Base-by-base conservation (phyloP, 2,797 vertebrate genomes). In the Percopsis omiscomaycus region DNA sequence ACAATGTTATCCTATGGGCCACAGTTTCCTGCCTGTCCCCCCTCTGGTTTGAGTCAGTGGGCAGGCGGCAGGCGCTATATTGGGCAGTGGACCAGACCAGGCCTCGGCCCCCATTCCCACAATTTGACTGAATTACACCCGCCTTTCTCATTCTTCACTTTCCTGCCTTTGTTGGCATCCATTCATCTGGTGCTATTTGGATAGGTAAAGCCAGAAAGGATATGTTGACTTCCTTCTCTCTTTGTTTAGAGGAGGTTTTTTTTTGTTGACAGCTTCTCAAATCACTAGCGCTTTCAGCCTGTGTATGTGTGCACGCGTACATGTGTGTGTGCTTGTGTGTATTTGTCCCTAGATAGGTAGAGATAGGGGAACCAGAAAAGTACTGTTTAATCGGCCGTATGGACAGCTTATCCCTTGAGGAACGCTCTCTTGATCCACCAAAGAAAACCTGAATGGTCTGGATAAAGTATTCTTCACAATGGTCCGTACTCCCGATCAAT, bases 1-100 rank as follows among this genome's bases (percentile, higher is more conserved):
- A 88, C 86, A 90, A 90, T 90, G 89, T 90, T 91, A 91, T 92
- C 90, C 89, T 90, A 88, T 88, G 80, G 86, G 64, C 81, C 86
- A 89, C 86, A 82, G 65, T 75, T 90, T 92, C 90, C 90, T 92
- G 88, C 57, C 82, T 69, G 77, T 83, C 69, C 81, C 55, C 27
- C 72, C 69, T 71, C 83, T 82, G 72, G 80, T 79, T 82, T 77
- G 77, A 87, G 75, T 81, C 80, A 80, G 88, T 84, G 89, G 85
- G 86, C 87, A 89, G 82, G 68, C 45, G 37, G 37, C 37, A 42
- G 6, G 37, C 77, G 74, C 88, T 92, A 89, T 88, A 88, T 87
- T 80, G 78, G 84, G 86, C 84, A 87, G 78, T 15, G 75, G 83
- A 86, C 69, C 78, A 82, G 75, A 77, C 77, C 74, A 69, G 62